Evolutionary conservation across 2,113 vertebrate genomes (phyloP), one percentile per base, ranked within the genome.

Genomic region (Manacus vitellinus): DNA sequence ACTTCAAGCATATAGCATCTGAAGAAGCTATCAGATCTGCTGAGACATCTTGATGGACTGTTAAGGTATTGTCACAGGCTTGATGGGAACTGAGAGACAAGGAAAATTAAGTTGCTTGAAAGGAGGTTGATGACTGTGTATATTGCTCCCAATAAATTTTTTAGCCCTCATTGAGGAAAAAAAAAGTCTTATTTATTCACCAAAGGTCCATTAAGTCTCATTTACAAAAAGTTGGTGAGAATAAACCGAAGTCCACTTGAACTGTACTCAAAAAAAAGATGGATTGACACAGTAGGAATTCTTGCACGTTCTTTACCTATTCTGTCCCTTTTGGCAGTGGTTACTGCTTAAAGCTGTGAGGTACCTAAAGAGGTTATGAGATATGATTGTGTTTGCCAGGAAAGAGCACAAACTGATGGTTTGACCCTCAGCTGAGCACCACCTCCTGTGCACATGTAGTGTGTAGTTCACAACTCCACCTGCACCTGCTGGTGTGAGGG

Each of bases 1-100:
- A 95, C 85, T 73, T 79, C 93, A 93, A 86, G 88, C 75, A 95
- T 96, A 71, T 95, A 94, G 56, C 62, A 96, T 97, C 94, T 94
- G 92, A 96, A 93, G 93, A 92, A 96, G 95, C 93, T 96, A 93
- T 93, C 90, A 97, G 93, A 96, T 94, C 71, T 93, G 31, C 94
- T 90, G 88, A 88, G 90, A 86, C 92, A 47, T n/a, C 95, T 80
- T 94, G 82, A 66, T 89, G 94, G 89, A 94, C 43, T 83, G 74
- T 94, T 92, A 94, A 95, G 93, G 92, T 97, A 95, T 96, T 17
- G 43, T 94, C 39, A 76, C 77, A 94, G 78, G 51, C 74, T 95
- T 75, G 52, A 58, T 83, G 77, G 78, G 46, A 95, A 10, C 55
- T 18, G 37, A 94, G 56, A 95, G 88, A 85, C 65, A 78, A 56